Evolutionary conservation across 2,888 invertebrate species (phyloP), one percentile per base, ranked within the genome.

Genomic region (Rhogogaster chlorosoma): DNA sequence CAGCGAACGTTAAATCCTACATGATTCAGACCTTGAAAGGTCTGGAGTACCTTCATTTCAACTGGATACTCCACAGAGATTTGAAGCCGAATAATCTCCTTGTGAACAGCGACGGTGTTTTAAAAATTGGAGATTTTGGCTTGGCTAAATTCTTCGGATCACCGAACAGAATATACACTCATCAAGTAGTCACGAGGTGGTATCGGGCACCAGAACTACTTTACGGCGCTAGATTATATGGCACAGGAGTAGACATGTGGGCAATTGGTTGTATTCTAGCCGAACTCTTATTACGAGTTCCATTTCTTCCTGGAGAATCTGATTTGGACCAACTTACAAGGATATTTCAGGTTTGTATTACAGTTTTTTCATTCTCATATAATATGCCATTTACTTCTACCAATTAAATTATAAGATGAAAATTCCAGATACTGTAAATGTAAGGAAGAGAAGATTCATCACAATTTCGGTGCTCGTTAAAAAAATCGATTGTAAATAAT

Each of bases 41-140:
- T 0, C 94, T 99, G 85, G 99, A 99, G 94, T 99, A 98, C 94
- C 95, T 99, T 73, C 99, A 99, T 93, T 95, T 96, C 88, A 97
- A 98, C 93, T 99, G 99, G 98, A 98, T 99, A 90, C 94, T 99
- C 82, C 99, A 99, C 93, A 96, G 99, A 93, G 99, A 99, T 95
- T 95, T 99, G 89, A 99, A 99, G 93, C 99, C 99, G 0, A 99
- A 99, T 93, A 99, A 99, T 95, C 96, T 99, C 91, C 95, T 99
- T 38, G 97, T 99, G 36, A 98, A 99, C 93, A 95, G 96, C 38
- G 96, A 97, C 89, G 99, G 99, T 6, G 95, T 99, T 32, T 94
- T 99, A 7, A 99, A 99, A 94, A 97, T 99, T 90, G 99, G 99
- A 87, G 99, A 99, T 96, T 99, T 99, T 95, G 99, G 99, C 92